A percentile compares a stretch with the other conserved stretches of the same genome.
Conservation (phyloP, 2,888 invertebrate species). For the Eudasyphora cyanicolor region DNA sequence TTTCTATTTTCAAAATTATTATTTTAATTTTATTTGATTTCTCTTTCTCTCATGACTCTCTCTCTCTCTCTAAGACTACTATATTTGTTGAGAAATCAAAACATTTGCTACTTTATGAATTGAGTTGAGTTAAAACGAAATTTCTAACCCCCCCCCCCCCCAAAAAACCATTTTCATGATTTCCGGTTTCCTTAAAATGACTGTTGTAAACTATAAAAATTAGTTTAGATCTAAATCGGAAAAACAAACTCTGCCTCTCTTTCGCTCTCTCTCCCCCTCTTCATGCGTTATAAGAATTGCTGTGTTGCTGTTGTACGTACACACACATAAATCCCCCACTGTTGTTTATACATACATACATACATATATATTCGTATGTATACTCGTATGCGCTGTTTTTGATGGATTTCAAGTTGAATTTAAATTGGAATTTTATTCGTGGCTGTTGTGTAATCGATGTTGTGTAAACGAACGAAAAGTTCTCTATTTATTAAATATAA, state of each 20-base stretch:
- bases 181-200: conserved; percentile 32
- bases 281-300: neutral
- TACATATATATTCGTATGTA: too few relatives aligned
- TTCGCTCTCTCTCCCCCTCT: neutral
- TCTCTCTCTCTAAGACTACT: conserved; percentile 20
- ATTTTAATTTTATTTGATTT: conserved; percentile 51
- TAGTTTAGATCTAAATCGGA: neutral
- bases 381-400: too few relatives aligned
- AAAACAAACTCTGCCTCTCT: neutral
- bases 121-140: neutral
- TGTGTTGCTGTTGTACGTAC: conserved; percentile 4
- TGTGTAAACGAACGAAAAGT: conserved; percentile 56
- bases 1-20: conserved; percentile 44
- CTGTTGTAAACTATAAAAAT: conserved; percentile 53
- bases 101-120: conserved; percentile 9
- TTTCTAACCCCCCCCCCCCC: neutral
- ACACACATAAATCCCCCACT: neutral
- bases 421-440: conserved; percentile 28
- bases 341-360: too few relatives aligned
- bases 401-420: conserved; percentile 23
- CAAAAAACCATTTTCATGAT: neutral
- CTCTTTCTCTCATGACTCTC: conserved; percentile 35
- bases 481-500: conserved; percentile 8
- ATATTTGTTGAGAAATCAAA: neutral
- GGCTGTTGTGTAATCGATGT: conserved; percentile 69